Evolutionary conservation across 2,888 invertebrate genomes (phyloP).

Genomic region (Panzeria rudis): DNA sequence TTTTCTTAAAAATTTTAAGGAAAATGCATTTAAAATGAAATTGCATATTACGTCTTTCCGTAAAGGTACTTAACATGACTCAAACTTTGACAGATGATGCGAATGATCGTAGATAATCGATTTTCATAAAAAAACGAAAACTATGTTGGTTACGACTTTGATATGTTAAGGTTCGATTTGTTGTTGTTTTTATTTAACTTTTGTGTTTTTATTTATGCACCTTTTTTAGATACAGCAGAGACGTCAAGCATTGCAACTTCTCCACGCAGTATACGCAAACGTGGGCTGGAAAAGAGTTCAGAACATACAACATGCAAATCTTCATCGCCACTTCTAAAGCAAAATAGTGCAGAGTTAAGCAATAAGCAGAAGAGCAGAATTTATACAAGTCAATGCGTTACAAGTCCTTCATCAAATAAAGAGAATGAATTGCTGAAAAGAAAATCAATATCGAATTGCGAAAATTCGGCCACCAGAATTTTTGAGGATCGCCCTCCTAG

Average conservation of each 20-base stretch:
- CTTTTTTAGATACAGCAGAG: background rate
- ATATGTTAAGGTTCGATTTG: no score
- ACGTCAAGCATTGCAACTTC: background rate
- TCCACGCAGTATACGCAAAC: background rate
- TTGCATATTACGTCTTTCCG: no score
- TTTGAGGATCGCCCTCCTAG: background rate
- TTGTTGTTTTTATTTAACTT: no score
- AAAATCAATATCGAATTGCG: background rate
- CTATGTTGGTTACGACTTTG: no score
- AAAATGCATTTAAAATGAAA: no score
- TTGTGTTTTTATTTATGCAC: background rate
- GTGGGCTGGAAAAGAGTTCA: background rate
- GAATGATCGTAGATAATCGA: no score
- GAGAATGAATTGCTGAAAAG: constrained; percentile 45
- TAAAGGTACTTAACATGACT: no score
- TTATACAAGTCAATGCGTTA: background rate
- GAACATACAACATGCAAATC: background rate
- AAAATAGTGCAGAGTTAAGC: background rate
- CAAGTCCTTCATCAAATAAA: constrained; percentile 37
- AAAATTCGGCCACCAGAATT: constrained; percentile 4
- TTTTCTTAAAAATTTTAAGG: no score
- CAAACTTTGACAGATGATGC: no score
- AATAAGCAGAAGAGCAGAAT: background rate
- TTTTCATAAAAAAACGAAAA: no score
- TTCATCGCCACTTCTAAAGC: background rate